These are phyloP conservation scores for Sphinx pinastri DNA, from an alignment of 2,888 invertebrate genomes.

Conservation along the genomic window DNA sequence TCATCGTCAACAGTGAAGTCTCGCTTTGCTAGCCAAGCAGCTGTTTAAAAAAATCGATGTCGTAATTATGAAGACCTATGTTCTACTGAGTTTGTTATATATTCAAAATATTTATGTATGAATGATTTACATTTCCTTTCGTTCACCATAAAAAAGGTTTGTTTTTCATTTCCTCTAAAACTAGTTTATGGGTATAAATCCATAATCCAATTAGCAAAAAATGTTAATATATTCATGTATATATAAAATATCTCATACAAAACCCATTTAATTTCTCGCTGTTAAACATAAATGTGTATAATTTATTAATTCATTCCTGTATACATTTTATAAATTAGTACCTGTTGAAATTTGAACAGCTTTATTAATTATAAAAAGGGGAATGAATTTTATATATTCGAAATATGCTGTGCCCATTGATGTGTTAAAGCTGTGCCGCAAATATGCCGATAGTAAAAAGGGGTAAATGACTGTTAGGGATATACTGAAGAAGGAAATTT, in stretches of 20 bases:
- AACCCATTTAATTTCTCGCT: constrained; percentile 7
- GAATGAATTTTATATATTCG: too few species aligned
- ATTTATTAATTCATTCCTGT: constrained; percentile 5
- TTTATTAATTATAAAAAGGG: neutral
- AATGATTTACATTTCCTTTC: neutral
- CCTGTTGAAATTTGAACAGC: neutral
- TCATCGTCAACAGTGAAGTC: too few species aligned
- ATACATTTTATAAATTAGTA: neutral
- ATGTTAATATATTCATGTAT: constrained; percentile 5
- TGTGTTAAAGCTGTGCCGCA: too few species aligned
- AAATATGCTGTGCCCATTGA: too few species aligned
- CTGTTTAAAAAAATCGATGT: too few species aligned
- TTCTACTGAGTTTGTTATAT: too few species aligned
- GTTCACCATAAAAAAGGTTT: neutral
- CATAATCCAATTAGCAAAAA: neutral
- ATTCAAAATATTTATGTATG: too few species aligned
- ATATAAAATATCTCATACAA: neutral
- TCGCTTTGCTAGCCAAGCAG: too few species aligned
- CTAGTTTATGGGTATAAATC: neutral
- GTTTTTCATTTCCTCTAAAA: neutral
- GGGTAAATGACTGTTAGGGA: too few species aligned
- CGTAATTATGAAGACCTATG: too few species aligned
- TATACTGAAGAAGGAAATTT: too few species aligned
- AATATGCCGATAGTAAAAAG: too few species aligned
- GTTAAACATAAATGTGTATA: neutral